Evolutionary conservation across 2,113 vertebrate species (phyloP), one percentile per base, ranked within the genome.

Genomic region (Formicarius rufipectus): DNA sequence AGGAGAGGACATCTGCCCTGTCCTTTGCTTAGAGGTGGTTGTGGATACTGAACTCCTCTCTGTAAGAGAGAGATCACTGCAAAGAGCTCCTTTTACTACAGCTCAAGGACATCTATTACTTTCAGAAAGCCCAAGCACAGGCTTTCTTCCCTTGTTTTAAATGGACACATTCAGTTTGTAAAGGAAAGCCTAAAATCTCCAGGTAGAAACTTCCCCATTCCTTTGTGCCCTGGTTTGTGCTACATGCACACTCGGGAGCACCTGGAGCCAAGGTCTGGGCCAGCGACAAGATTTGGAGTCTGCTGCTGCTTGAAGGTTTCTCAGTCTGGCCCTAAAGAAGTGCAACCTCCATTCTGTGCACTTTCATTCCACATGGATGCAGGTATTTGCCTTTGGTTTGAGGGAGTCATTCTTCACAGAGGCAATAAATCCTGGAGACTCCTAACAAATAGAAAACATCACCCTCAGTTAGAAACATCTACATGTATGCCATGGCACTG

Each of bases 311-410:
- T 30, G 12, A 14, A 59, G n/a, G 33, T 52, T 66, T 47, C 66
- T 58, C 24, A 28, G 2, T 18, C 12, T 52, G 56, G 19, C 45
- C 30, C 10, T 25, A 42, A 45, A 31, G 35, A 68, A 68, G 28
- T 20, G n/a, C 68, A 39, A 30, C 22, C 23, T 42, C 52, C 12
- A 2, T 28, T 35, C 42, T 10, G 9, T n/a, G 25, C 39, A 31
- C 22, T 49, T 64, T 39, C 11, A 7, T 45, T 55, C 50, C n/a
- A 4, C 27, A 3, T 7, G 2, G 28, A 33, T 22, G 31, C 3
- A 28, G 20, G 22, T 10, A 8, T 0, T 0, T 12, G 10, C 25
- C 30, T 79, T 37, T 28, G n/a, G 6, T 28, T 42, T 37, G 40
- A 86, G 17, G 20, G 66, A 58, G 56, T 69, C 0, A 1, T 67